Base-by-base conservation (phyloP, 1,140 invertebrate species). In the Paralvinella palmiformis region DNA sequence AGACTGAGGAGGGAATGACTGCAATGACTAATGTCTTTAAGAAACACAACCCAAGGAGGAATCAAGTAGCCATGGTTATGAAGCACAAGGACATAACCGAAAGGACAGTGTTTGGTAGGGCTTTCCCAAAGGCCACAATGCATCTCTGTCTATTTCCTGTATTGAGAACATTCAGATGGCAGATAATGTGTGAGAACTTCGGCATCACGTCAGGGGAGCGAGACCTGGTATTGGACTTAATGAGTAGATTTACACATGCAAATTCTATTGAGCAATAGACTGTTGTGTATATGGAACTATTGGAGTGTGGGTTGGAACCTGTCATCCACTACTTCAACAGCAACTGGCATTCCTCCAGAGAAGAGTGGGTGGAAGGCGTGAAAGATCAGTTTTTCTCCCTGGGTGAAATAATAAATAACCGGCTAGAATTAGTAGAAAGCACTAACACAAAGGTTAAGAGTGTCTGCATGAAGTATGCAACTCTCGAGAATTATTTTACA, bases 181-280 rank as follows among this genome's bases (percentile, higher is more conserved):
- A 52, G n/a, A 52, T 52, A 3, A 52, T 29, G 5, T 48, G 45
- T 17, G 45, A 48, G 45, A 48, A 48, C n/a, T n/a, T 48, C 27
- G 45, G 45, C 45, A 48, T 48, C 45, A 48, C 17, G 15, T 48
- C 45, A 17, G 45, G 45, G 45, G 45, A 48, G 45, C 45, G 37
- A n/a, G 37, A 44, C 37, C 37, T 44, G 37, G n/a, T n/a, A n/a
- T n/a, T n/a, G n/a, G n/a, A n/a, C 45, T 48, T 48, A 4, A 7
- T 48, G 45, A 22, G 45, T 48, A 6, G 45, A 22, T 24, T 48
- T n/a, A 48, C 45, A 17, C 27, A 48, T 17, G 17, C 45, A n/a
- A 48, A 48, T n/a, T 48, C 45, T 48, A 22, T 48, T n/a, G 45
- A 6, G 5, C n/a, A 48, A 24, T 48, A 48, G n/a, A 48, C 6